These are phyloP conservation scores for Murina feae DNA, from an alignment of 2,113 vertebrate species.

Conservation along the genomic window DNA sequence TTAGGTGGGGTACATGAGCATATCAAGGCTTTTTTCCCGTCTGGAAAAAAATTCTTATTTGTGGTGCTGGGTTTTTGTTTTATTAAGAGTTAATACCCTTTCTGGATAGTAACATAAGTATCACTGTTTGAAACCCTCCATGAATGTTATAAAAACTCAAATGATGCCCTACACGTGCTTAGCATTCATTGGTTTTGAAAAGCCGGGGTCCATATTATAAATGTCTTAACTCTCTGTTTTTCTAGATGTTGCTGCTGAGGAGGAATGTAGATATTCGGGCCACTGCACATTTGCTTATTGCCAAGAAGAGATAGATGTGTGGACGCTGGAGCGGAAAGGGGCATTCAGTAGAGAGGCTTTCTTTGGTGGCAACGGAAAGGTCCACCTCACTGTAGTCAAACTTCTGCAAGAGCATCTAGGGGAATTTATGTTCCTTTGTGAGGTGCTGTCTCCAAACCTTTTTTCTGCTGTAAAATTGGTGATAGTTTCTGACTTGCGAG, in stretches of 20 bases:
- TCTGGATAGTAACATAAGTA: not conserved
- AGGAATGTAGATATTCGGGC: constrained; percentile 92
- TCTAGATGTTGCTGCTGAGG: constrained; percentile 91
- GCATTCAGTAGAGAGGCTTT: constrained; percentile 93
- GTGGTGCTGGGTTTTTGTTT: not conserved
- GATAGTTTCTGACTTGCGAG: not conserved
- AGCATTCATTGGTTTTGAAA: not conserved
- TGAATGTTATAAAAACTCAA: not conserved
- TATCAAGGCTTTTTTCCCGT: not conserved
- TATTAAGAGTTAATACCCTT: not conserved
- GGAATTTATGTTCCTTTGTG: constrained; percentile 97
- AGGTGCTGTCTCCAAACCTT: constrained; percentile 77
- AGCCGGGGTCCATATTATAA: not conserved
- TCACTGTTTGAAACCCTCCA: not conserved
- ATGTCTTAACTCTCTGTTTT: not conserved
- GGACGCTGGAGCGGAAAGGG: constrained; percentile 95
- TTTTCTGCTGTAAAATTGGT: not conserved
- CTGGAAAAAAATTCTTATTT: not conserved
- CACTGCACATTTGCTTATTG: constrained; percentile 98
- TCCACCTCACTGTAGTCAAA: constrained; percentile 88
- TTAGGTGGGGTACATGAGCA: not conserved
- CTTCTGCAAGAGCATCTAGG: constrained; percentile 95
- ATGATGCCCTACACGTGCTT: not conserved
- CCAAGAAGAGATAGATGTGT: constrained; percentile 98
- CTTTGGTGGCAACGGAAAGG: constrained; percentile 87